Evolutionary conservation across 2,888 invertebrate species (phyloP).

Genomic region (Rhagonycha fulva): DNA sequence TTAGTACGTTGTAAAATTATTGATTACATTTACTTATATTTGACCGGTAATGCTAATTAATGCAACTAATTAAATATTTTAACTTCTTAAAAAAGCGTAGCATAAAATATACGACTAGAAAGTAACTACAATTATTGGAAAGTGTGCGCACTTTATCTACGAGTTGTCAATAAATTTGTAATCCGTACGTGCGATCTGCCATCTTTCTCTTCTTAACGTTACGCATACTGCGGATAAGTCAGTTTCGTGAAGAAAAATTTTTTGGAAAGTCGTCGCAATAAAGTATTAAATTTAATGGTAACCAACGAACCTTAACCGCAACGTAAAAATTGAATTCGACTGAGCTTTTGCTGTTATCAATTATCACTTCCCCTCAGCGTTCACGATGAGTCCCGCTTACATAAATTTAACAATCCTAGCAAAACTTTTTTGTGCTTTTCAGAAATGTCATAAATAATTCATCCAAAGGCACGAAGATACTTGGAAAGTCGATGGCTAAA

Average conservation of each 20-base stretch:
- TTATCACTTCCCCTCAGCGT: constrained; percentile 24
- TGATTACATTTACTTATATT: constrained; percentile 25
- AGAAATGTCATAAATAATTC: background rate
- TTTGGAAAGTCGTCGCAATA: constrained; percentile 4
- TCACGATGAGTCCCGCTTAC: constrained; percentile 18
- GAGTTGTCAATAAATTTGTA: constrained; percentile 13
- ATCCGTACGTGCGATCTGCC: background rate
- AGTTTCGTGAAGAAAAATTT: constrained; percentile 15
- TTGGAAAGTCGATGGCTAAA: background rate
- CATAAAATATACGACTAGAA: constrained; percentile 37
- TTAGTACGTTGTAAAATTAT: constrained; percentile 24
- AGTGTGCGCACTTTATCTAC: constrained; percentile 29
- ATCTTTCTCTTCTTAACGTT: constrained; percentile 13
- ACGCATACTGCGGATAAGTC: background rate
- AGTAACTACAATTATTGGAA: constrained; percentile 38
- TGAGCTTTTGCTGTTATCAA: constrained; percentile 31
- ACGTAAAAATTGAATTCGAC: constrained; percentile 35
- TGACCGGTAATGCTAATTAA: constrained; percentile 33
- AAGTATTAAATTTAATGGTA: constrained; percentile 20
- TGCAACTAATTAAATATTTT: constrained; percentile 32
- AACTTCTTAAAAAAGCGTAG: constrained; percentile 14
- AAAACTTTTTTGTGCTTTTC: background rate
- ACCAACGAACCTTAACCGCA: constrained; percentile 39
- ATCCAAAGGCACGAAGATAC: background rate
- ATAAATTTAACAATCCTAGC: background rate